These are phyloP conservation scores for Euphydryas editha DNA, from an alignment of 2,888 invertebrate genomes.

Conservation along the genomic window DNA sequence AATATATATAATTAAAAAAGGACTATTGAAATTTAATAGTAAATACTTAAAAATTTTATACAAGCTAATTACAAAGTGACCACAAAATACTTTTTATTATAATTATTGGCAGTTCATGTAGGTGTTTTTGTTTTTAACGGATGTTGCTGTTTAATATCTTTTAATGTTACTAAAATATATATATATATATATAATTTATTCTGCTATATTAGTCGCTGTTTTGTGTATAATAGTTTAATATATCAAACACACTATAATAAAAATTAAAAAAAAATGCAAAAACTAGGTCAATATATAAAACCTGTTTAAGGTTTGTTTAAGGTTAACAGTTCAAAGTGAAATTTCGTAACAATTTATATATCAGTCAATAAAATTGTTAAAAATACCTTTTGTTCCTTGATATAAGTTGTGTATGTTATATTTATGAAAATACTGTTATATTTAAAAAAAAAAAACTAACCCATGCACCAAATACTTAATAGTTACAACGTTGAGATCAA, in stretches of 20 bases:
- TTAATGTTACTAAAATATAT: too few species aligned
- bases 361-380: too few species aligned
- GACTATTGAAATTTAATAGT: neutral
- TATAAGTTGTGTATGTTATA: too few species aligned
- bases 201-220: too few species aligned
- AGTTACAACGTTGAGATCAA: constrained; percentile 66
- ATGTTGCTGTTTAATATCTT: too few species aligned
- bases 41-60: constrained; percentile 13
- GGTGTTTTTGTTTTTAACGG: neutral
- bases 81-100: neutral
- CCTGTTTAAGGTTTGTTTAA: too few species aligned
- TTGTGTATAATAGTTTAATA: too few species aligned
- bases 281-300: too few species aligned
- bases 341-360: neutral
- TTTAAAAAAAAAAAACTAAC: constrained; percentile 52
- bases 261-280: too few species aligned
- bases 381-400: too few species aligned
- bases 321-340: neutral
- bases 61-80: constrained; percentile 20
- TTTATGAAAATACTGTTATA: constrained; percentile 38
- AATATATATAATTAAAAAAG: constrained; percentile 3
- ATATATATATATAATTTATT: too few species aligned
- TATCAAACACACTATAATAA: too few species aligned
- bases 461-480: constrained; percentile 64
- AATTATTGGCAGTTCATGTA: neutral